phyloP scores from a whole-genome alignment of 2,888 invertebrate species.

The Caenorhabditis doughertyi region DNA sequence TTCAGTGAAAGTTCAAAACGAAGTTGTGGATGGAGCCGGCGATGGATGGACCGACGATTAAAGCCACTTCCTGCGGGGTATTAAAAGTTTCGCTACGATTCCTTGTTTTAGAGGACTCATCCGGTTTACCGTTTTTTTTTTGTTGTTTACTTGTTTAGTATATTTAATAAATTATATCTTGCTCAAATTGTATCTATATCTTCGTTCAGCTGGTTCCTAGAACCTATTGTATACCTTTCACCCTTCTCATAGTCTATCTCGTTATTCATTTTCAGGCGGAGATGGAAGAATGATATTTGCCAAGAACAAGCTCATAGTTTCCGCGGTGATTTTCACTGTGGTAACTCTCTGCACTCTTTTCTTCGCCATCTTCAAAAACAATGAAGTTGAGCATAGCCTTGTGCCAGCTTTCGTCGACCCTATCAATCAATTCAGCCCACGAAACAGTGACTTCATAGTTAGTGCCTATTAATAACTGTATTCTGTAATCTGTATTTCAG shows the following conservation, averaged over 20 bases:
- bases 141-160: no score
- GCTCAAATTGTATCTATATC: no score
- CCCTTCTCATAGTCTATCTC: background rate
- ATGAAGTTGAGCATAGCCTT: background rate
- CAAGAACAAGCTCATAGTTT: background rate
- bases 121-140: no score
- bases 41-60: slow-evolving; percentile 65
- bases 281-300: slow-evolving; percentile 9
- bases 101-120: no score
- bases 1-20: slow-evolving; percentile 69
- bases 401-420: background rate
- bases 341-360: background rate
- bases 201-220: background rate
- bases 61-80: background rate
- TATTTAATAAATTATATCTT: no score
- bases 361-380: background rate
- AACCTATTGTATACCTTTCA: background rate
- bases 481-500: background rate
- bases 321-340: slow-evolving; percentile 11
- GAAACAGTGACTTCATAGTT: background rate
- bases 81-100: no score
- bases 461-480: background rate
- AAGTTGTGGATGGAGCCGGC: slow-evolving; percentile 62
- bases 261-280: background rate
- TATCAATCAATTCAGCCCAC: background rate